These are phyloP conservation scores for Crax fasciolata DNA, from an alignment of 2,797 vertebrate genomes.

Conservation along the genomic window DNA sequence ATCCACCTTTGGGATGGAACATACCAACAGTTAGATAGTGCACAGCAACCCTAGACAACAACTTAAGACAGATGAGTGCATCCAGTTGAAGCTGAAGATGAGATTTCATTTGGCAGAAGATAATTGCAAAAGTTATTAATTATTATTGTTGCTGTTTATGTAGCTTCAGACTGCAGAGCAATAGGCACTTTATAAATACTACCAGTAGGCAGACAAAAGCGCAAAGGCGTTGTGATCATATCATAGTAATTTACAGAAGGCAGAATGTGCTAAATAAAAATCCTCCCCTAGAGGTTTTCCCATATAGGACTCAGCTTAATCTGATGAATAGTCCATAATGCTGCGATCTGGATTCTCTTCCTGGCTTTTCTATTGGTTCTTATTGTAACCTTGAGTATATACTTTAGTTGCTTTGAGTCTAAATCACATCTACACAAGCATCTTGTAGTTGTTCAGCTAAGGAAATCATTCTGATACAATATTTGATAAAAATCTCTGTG, in stretches of 20 bases:
- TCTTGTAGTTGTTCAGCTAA: neutral
- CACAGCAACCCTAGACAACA: slow-evolving; percentile 30
- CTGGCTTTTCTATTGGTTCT: neutral
- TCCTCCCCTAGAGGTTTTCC: neutral
- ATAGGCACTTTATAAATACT: slow-evolving; percentile 32
- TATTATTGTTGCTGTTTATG: slow-evolving; percentile 52
- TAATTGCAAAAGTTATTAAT: slow-evolving; percentile 72
- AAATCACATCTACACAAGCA: neutral
- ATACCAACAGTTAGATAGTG: slow-evolving; percentile 3
- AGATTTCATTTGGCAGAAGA: slow-evolving; percentile 49
- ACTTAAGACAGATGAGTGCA: slow-evolving; percentile 27
- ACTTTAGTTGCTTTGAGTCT: neutral
- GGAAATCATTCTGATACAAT: neutral
- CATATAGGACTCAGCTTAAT: neutral
- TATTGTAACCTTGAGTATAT: neutral
- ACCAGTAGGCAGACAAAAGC: slow-evolving; percentile 1
- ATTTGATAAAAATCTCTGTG: neutral
- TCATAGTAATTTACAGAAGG: slow-evolving; percentile 44
- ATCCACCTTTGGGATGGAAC: slow-evolving; percentile 18
- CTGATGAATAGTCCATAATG: neutral
- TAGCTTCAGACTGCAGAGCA: slow-evolving; percentile 32
- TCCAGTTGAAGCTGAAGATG: slow-evolving; percentile 37
- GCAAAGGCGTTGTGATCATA: neutral
- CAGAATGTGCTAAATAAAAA: slow-evolving; percentile 52
- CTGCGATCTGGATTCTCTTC: neutral